Conservation (phyloP, 2,888 invertebrate genomes). For the Boloria selene region DNA sequence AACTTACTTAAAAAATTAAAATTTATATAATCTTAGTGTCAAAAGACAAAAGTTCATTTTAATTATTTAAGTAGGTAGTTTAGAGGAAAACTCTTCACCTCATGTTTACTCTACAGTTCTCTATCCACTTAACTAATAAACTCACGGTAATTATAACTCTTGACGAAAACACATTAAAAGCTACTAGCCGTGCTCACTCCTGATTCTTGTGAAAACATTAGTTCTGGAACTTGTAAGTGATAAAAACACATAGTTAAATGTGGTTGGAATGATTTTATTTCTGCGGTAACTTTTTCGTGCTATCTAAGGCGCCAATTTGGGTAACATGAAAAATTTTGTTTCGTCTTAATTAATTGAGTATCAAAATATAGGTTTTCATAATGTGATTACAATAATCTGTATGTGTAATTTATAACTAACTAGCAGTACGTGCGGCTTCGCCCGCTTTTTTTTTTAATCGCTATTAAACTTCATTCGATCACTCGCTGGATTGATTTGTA, state of each 20-base stretch:
- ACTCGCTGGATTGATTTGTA: too few relatives aligned
- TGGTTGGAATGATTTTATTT: conserved; percentile 16
- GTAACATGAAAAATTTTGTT: too few relatives aligned
- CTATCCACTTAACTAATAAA: conserved; percentile 42
- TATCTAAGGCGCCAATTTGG: too few relatives aligned
- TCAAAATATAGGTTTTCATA: too few relatives aligned
- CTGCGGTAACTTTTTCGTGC: conserved; percentile 11
- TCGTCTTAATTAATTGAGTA: too few relatives aligned
- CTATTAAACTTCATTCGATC: too few relatives aligned
- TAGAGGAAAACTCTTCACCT: conserved; percentile 28
- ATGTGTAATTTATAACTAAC: too few relatives aligned
- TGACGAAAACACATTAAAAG: conserved; percentile 60
- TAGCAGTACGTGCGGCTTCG: too few relatives aligned
- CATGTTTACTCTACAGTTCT: conserved; percentile 31
- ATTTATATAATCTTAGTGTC: background rate
- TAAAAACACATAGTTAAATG: conserved; percentile 43
- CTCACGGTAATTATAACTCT: conserved; percentile 50
- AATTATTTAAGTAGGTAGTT: conserved; percentile 32
- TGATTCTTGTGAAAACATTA: conserved; percentile 60
- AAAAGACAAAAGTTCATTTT: conserved; percentile 23
- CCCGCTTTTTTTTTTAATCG: too few relatives aligned
- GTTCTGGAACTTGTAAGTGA: conserved; percentile 60
- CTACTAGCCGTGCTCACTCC: conserved; percentile 45
- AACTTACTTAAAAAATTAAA: background rate
- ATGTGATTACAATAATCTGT: too few relatives aligned